These are phyloP conservation scores for Nettapus auritus DNA, from an alignment of 2,113 vertebrate genomes.

Conservation along the genomic window DNA sequence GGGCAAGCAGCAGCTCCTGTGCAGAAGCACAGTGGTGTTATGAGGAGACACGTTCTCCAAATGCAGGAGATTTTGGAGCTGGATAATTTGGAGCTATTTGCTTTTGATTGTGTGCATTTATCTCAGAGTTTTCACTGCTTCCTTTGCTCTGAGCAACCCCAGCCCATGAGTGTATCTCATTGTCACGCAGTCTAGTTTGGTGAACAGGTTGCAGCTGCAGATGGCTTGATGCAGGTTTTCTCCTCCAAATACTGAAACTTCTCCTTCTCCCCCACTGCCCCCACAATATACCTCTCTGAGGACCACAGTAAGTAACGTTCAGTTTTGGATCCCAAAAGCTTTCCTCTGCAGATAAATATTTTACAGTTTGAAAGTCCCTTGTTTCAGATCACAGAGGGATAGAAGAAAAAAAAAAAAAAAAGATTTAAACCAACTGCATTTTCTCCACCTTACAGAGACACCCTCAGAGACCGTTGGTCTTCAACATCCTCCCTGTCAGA, in stretches of 20 bases:
- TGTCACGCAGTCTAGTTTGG: not conserved
- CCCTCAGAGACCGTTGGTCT: not conserved
- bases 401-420: not conserved
- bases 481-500: fast-evolving
- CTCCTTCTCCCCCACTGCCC: not conserved
- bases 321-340: not conserved
- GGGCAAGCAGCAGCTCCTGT: not conserved
- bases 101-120: not conserved
- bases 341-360: not conserved
- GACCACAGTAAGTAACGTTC: not conserved
- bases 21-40: not conserved
- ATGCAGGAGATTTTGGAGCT: not conserved
- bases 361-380: not conserved
- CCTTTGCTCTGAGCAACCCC: not conserved
- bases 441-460: not conserved
- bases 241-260: not conserved
- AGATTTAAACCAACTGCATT: not conserved
- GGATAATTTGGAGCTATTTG: not conserved
- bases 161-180: not conserved
- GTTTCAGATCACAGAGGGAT: not conserved
- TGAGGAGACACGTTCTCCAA: fast-evolving
- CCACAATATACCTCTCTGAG: not conserved
- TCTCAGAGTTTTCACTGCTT: not conserved
- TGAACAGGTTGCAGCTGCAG: not conserved
- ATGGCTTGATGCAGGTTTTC: not conserved